These are phyloP conservation scores for Martes martes DNA, from an alignment of 2,113 vertebrate species.

Conservation along the genomic window DNA sequence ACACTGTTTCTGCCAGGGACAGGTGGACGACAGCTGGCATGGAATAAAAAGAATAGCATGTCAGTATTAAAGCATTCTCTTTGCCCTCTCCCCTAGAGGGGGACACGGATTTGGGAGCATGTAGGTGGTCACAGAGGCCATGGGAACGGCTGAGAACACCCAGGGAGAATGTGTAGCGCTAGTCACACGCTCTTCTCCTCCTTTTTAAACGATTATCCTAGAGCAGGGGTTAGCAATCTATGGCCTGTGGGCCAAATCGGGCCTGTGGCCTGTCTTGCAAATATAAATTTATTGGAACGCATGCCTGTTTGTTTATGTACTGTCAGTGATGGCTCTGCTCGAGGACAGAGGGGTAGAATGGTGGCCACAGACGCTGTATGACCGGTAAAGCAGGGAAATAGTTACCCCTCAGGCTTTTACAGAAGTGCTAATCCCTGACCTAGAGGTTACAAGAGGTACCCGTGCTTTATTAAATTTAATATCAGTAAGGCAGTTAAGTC, in stretches of 20 bases:
- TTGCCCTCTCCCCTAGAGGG: not conserved
- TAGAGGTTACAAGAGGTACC: too few species aligned
- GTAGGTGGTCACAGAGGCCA: rapidly evolving
- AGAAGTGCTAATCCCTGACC: not conserved
- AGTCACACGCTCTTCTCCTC: not conserved
- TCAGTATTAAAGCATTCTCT: not conserved
- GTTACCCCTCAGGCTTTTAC: not conserved
- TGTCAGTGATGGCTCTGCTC: not conserved
- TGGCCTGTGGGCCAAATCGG: not conserved
- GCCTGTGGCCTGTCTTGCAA: not conserved
- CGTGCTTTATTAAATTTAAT: not conserved
- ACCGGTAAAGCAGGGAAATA: not conserved
- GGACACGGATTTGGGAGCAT: not conserved
- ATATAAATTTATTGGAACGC: too few species aligned
- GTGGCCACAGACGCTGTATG: not conserved
- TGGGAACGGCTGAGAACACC: not conserved
- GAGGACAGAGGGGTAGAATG: not conserved
- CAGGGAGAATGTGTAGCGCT: too few species aligned
- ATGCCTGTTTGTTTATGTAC: not conserved
- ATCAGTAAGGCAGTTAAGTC: not conserved
- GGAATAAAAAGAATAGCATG: not conserved
- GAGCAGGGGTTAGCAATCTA: not conserved
- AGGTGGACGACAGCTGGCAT: not conserved
- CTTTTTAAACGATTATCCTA: not conserved
- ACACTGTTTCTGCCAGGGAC: not conserved